A percentile compares a stretch with the other conserved stretches of the same genome.
These are phyloP conservation scores for Epicauta chinensis DNA, from an alignment of 1,140 invertebrate genomes.

Conservation along the genomic window DNA sequence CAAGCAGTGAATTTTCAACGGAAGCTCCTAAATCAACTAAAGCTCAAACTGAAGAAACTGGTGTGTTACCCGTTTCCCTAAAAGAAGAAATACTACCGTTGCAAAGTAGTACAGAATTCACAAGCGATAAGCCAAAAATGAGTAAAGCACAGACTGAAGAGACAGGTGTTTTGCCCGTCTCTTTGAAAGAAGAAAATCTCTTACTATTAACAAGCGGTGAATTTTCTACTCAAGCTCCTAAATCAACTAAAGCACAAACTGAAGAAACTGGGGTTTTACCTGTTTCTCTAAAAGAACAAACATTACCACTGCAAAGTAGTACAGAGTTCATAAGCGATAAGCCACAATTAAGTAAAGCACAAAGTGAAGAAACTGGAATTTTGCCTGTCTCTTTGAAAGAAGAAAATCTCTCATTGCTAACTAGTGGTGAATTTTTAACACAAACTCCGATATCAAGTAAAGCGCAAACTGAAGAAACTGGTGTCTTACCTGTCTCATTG, in stretches of 20 bases:
- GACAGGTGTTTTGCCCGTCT: constrained; percentile 25
- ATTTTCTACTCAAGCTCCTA: constrained; percentile 33
- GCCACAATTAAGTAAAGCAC: constrained; percentile 27
- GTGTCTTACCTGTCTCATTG: constrained; percentile 34
- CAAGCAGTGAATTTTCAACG: too few species aligned
- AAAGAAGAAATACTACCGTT: constrained; percentile 35
- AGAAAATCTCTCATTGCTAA: neutral
- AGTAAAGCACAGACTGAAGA: constrained; percentile 38
- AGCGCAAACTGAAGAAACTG: constrained; percentile 30
- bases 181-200: constrained; percentile 31
- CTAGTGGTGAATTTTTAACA: constrained; percentile 24
- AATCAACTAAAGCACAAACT: constrained; percentile 42
- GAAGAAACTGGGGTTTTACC: constrained; percentile 23
- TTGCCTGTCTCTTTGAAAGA: constrained; percentile 26
- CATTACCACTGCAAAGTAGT: neutral
- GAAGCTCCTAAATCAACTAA: constrained; percentile 42
- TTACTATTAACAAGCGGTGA: constrained; percentile 29
- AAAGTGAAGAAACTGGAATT: constrained; percentile 38
- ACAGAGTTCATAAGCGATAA: constrained; percentile 33
- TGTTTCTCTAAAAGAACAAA: constrained; percentile 2
- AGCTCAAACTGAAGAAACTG: constrained; percentile 39
- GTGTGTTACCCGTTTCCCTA: constrained; percentile 34
- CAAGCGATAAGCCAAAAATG: constrained; percentile 37
- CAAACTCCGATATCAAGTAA: constrained; percentile 35
- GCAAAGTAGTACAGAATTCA: constrained; percentile 31